phyloP scores from a whole-genome alignment of 2,888 invertebrate species.

The Heliconius ismenius region DNA sequence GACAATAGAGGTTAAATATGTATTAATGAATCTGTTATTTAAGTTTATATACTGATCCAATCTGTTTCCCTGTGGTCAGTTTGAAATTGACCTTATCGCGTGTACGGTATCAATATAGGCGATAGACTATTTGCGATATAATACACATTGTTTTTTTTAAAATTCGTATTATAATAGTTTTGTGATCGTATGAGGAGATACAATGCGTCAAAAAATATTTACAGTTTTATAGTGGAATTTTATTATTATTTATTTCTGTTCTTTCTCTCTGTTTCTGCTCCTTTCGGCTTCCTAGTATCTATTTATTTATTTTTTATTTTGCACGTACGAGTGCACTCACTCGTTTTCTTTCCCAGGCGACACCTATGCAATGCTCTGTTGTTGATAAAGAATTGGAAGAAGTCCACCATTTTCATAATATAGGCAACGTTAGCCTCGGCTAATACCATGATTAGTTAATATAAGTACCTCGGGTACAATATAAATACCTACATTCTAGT shows the following conservation, averaged over 20 bases:
- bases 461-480: neutral
- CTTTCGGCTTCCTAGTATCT: no score
- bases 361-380: no score
- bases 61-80: conserved; percentile 28
- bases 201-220: neutral
- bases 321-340: no score
- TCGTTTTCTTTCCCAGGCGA: neutral
- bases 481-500: neutral
- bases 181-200: neutral
- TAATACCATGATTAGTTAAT: neutral
- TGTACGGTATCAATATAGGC: conserved; percentile 12
- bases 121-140: neutral
- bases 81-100: conserved; percentile 31
- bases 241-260: neutral
- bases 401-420: no score
- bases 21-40: conserved; percentile 8
- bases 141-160: neutral
- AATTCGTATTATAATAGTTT: neutral
- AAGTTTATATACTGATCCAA: conserved; percentile 19
- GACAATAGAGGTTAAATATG: conserved; percentile 15
- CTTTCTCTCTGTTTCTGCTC: neutral
- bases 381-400: no score
- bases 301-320: neutral
- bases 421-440: neutral
- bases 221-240: neutral